These are phyloP conservation scores for Drymodes brunneopygia DNA, from an alignment of 2,113 vertebrate species.

Conservation along the genomic window DNA sequence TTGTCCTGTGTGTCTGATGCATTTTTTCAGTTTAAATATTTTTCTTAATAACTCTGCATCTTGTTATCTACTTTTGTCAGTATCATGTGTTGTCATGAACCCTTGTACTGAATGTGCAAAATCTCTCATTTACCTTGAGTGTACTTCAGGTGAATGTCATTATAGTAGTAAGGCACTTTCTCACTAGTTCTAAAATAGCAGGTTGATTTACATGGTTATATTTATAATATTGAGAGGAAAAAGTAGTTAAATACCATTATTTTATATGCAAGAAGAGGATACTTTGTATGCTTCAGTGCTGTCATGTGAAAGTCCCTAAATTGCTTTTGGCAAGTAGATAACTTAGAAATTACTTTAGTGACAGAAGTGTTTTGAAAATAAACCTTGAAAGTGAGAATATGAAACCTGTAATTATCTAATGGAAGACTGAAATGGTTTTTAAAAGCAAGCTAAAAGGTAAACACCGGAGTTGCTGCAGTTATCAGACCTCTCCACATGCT, in stretches of 20 bases:
- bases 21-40: background rate
- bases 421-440: background rate
- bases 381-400: slow-evolving; percentile 2
- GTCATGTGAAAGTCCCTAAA: background rate
- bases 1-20: background rate
- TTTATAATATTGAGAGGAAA: background rate
- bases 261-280: background rate
- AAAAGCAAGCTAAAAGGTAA: background rate
- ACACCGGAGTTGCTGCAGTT: background rate
- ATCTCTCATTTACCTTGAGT: background rate
- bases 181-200: background rate
- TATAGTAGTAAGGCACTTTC: background rate
- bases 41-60: background rate
- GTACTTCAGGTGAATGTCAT: background rate
- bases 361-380: slow-evolving; percentile 48
- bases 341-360: background rate
- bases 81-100: background rate
- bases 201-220: background rate
- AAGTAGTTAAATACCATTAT: background rate
- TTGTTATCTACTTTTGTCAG: background rate
- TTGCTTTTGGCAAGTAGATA: slow-evolving; percentile 31
- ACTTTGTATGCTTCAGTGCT: background rate
- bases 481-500: background rate
- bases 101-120: background rate
- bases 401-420: slow-evolving; percentile 28